Percentiles rank a stretch among this genome's conserved stretches.
Conservation (phyloP, 2,113 vertebrate genomes). For the Gobiocypris rarus region DNA sequence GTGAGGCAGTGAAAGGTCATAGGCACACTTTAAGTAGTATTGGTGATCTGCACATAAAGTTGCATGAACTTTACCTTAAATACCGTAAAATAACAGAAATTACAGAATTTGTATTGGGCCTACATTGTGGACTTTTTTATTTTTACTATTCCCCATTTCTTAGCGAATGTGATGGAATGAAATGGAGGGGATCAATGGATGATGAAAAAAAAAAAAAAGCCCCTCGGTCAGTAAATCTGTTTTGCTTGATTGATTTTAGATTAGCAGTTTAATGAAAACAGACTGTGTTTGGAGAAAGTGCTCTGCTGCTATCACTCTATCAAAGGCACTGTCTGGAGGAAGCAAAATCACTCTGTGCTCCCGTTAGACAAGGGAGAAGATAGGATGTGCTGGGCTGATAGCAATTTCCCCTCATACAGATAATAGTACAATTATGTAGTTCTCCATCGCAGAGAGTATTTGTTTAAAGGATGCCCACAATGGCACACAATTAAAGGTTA, state of each 20-base stretch:
- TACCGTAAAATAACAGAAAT: background rate
- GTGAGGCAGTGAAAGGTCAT: background rate
- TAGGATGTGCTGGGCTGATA: constrained; percentile 58
- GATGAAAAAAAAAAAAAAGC: constrained; percentile 24
- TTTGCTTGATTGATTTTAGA: constrained; percentile 73
- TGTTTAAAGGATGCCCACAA: constrained; percentile 52
- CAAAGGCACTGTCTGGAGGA: constrained; percentile 67
- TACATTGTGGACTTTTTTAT: background rate
- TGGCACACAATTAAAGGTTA: constrained; percentile 54
- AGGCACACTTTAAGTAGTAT: background rate
- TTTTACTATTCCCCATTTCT: background rate
- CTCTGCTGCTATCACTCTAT: constrained; percentile 71
- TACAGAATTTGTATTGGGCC: background rate
- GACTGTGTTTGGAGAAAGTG: constrained; percentile 76
- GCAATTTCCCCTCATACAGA: constrained; percentile 53
- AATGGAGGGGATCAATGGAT: background rate
- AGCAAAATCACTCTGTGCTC: constrained; percentile 65
- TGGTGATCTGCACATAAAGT: background rate
- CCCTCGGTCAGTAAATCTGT: constrained; percentile 63
- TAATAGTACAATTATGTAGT: constrained; percentile 62
- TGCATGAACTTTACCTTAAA: background rate
- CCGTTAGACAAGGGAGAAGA: constrained; percentile 58
- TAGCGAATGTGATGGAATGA: background rate
- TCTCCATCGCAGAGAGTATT: constrained; percentile 42
- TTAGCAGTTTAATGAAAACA: constrained; percentile 82